Evolutionary conservation across 2,113 vertebrate species (phyloP).

Genomic region (Petroica traversi): DNA sequence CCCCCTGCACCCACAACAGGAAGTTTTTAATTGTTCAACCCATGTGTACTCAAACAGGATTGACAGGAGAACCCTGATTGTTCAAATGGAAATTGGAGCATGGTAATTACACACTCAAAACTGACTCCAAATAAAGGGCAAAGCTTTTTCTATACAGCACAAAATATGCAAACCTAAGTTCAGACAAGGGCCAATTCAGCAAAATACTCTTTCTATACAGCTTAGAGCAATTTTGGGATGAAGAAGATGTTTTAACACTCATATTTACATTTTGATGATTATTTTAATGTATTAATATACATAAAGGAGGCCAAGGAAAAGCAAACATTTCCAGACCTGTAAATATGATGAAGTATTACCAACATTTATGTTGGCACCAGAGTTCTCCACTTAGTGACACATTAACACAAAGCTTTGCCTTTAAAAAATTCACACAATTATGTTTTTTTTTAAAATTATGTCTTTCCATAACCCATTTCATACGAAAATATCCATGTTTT

Average conservation of each 20-base stretch:
- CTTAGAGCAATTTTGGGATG: not conserved
- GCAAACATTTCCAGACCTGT: not conserved
- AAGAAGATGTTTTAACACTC: not conserved
- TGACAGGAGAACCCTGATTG: not conserved
- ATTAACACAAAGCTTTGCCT: constrained; percentile 5
- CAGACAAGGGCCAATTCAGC: not conserved
- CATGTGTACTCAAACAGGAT: not conserved
- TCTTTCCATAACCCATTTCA: constrained; percentile 22
- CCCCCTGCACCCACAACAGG: not conserved
- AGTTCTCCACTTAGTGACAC: not conserved
- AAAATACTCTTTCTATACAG: not conserved
- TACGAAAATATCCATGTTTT: constrained; percentile 21
- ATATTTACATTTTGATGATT: not conserved
- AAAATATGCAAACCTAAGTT: not conserved
- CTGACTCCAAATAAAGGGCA: not conserved
- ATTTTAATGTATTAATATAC: not conserved
- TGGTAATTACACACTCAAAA: not conserved
- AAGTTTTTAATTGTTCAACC: not conserved
- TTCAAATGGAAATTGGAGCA: constrained; percentile 6
- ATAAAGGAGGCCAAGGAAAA: not conserved
- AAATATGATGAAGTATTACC: not conserved
- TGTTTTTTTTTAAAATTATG: not conserved
- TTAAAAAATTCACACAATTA: constrained; percentile 21
- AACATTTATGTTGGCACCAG: constrained; percentile 27
- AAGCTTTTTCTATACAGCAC: not conserved